Conservation (phyloP, 2,113 vertebrate species). For the Equus przewalskii region DNA sequence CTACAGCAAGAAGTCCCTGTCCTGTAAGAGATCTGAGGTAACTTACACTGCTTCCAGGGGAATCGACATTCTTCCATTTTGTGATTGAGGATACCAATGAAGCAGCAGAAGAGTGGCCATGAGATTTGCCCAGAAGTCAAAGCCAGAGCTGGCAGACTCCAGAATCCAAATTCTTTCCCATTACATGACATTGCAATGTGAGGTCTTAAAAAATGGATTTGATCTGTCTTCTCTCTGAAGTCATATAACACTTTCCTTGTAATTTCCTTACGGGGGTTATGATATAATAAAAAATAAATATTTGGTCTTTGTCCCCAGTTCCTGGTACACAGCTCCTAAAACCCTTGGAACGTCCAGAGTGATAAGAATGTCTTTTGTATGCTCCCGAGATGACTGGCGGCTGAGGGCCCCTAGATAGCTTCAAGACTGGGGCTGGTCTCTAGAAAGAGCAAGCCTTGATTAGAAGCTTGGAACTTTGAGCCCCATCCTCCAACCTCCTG, state of each 20-base stretch:
- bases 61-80: neutral
- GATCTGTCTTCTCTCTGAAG: conserved; percentile 11
- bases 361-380: neutral
- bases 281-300: neutral
- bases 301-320: neutral
- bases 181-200: neutral
- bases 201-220: neutral
- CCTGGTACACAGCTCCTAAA: neutral
- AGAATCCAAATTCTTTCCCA: neutral
- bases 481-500: neutral
- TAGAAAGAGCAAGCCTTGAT: neutral
- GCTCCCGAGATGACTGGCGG: neutral
- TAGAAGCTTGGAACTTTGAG: neutral
- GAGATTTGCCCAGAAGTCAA: conserved; percentile 26
- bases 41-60: neutral
- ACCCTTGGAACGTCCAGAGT: neutral
- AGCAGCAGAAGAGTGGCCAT: neutral
- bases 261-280: conserved; percentile 22
- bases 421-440: neutral
- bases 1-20: neutral
- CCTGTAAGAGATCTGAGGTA: neutral
- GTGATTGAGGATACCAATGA: neutral
- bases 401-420: neutral
- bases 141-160: neutral
- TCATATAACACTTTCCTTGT: neutral